Evolutionary conservation across 2,797 vertebrate genomes (phyloP).

Genomic region (Potorous gilbertii): DNA sequence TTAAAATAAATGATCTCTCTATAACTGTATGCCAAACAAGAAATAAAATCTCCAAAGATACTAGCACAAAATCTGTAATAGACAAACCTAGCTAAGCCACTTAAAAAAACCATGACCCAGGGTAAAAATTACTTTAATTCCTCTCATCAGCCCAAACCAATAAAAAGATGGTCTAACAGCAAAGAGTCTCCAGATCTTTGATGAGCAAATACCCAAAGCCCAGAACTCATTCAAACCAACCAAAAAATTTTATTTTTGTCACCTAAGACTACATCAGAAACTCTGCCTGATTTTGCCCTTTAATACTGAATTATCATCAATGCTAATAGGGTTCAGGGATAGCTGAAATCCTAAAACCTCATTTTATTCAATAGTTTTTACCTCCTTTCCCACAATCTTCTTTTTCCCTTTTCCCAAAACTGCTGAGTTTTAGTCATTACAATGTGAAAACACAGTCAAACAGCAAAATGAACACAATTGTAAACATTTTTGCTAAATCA

Average conservation of each 20-base stretch:
- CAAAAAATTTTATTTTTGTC: background rate
- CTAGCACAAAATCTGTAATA: background rate
- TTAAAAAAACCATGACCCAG: background rate
- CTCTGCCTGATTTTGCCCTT: background rate
- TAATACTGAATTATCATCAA: background rate
- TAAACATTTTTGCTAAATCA: background rate
- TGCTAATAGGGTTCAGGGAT: background rate
- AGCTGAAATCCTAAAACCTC: background rate
- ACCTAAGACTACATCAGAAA: background rate
- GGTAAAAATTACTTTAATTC: background rate
- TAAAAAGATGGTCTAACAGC: background rate
- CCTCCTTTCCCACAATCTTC: background rate
- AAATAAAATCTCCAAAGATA: background rate
- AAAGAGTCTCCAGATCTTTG: background rate
- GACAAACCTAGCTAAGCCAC: background rate
- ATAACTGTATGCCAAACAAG: background rate
- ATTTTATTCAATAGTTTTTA: background rate
- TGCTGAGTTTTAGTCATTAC: background rate
- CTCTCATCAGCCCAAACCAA: background rate
- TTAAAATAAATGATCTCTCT: background rate
- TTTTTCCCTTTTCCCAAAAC: slow-evolving; percentile 30
- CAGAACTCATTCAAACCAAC: background rate
- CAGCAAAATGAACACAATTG: background rate
- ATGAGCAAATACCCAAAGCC: background rate
- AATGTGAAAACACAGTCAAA: background rate